Evolutionary conservation across 2,797 vertebrate genomes (phyloP), one percentile per base, ranked within the genome.

Genomic region (Remorina albescens): DNA sequence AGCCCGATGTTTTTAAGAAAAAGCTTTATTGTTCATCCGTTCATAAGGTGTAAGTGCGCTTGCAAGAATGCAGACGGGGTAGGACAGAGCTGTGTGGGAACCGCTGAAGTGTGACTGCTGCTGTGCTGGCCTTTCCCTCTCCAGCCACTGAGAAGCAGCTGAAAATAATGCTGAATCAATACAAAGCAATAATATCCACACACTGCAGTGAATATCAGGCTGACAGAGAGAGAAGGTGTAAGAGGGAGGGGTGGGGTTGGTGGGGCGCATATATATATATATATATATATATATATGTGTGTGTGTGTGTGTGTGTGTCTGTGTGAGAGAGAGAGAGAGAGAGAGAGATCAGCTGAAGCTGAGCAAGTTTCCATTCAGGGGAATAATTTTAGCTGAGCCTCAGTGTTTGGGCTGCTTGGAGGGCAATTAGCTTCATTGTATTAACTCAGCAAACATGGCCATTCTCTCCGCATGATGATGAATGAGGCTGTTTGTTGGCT

Each of bases 141-240:
- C 83, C 83, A 89, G 86, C 88, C 89, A 88, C 84, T 55, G 70
- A 87, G 88, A 88, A 81, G 86, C 85, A 85, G 90, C 88, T 88
- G 85, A 89, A 92, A 93, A 93, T 93, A 92, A 91, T 89, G 92
- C 92, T 93, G 92, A 93, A 93, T 93, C 92, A 91, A 93, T 93
- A 91, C 86, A 91, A 91, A 89, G 91, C 91, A 90, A 93, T 93
- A 92, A 92, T 91, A 93, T 92, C 90, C 90, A 86, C 84, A 86
- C 81, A 88, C 90, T 92, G 91, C 91, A 90, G 88, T 86, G 89
- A 87, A 90, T 89, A 93, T 88, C 86, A 87, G 89, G 80, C 88
- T 90, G 88, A 87, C 87, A 81, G 83, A 71, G 78, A 46, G 61
- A 74, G 85, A 80, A 84, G 74, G 86, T 81, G 84, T 80, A 63